These are phyloP conservation scores for Aphidius colemani DNA, from an alignment of 2,888 invertebrate species.

Conservation along the genomic window DNA sequence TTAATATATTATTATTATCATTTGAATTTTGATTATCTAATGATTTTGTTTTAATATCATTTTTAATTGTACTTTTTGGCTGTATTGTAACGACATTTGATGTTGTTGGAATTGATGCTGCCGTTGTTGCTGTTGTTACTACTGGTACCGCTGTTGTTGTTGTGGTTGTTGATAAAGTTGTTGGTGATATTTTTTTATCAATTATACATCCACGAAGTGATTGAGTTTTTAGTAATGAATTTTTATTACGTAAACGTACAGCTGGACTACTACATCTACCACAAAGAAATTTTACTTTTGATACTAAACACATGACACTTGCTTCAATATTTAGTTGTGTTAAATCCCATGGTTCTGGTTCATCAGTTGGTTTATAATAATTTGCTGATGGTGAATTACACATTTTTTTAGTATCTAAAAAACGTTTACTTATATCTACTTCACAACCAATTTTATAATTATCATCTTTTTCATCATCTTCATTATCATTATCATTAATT, in stretches of 20 bases:
- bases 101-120: too few species aligned
- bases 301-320: conserved; percentile 82
- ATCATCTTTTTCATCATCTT: conserved; percentile 48
- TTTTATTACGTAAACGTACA: conserved; percentile 67
- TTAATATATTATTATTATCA: conserved; percentile 47
- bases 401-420: conserved; percentile 64
- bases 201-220: conserved; percentile 42
- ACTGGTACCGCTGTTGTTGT: background rate
- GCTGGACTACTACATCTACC: conserved; percentile 76
- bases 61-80: conserved; percentile 50
- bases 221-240: conserved; percentile 44
- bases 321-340: conserved; percentile 86
- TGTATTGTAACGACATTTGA: conserved; percentile 53
- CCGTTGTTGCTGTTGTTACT: background rate
- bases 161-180: too few species aligned
- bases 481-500: conserved; percentile 33
- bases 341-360: conserved; percentile 84
- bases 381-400: conserved; percentile 75
- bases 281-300: conserved; percentile 80
- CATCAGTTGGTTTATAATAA: conserved; percentile 79
- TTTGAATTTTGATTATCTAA: conserved; percentile 45
- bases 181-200: conserved; percentile 3
- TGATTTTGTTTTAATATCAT: conserved; percentile 53
- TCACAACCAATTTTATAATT: conserved; percentile 40
- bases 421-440: conserved; percentile 55